phyloP scores from a whole-genome alignment of 2,797 vertebrate genomes.

The Cephalopachus bancanus region DNA sequence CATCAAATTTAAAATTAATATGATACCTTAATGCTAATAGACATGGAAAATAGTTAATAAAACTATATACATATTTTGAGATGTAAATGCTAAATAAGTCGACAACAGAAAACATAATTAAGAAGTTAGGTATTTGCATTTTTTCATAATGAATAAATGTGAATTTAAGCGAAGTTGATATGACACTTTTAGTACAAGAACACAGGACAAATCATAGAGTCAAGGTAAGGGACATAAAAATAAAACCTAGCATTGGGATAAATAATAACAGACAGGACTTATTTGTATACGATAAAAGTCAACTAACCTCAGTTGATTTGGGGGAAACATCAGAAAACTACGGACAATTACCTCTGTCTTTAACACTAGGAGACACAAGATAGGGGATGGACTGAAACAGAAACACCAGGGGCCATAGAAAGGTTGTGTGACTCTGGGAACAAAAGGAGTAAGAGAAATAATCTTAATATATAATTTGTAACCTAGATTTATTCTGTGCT shows the following conservation, averaged over 20 bases:
- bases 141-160: neutral
- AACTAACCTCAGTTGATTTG: neutral
- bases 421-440: neutral
- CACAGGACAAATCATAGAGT: neutral
- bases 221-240: neutral
- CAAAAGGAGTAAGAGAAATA: neutral
- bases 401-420: neutral
- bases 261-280: neutral
- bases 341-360: neutral
- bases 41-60: neutral
- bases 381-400: neutral
- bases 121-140: neutral
- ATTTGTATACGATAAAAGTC: neutral
- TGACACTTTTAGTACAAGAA: neutral
- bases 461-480: neutral
- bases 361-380: neutral
- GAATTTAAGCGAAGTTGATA: neutral
- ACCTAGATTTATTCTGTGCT: neutral
- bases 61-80: neutral
- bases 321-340: neutral
- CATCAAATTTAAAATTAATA: neutral
- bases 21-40: neutral
- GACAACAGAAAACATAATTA: conserved; percentile 1
- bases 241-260: neutral
- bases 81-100: neutral